Evolutionary conservation across 2,113 vertebrate genomes (phyloP), one percentile per base, ranked within the genome.

Genomic region (western clawed frog (Xenopus tropicalis)): DNA sequence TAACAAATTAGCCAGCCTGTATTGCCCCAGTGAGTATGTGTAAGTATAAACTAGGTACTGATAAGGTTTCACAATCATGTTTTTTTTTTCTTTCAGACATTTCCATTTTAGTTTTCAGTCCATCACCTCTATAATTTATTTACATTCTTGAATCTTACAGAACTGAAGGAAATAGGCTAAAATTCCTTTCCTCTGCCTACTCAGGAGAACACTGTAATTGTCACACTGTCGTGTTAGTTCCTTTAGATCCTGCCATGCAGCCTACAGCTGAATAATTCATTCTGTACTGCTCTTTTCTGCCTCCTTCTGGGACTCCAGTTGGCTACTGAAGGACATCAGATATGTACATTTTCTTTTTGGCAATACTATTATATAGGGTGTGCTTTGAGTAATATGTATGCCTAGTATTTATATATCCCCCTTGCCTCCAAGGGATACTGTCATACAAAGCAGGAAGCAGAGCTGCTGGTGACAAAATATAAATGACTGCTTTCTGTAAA

Each of bases 211-310:
- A 73, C 46, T 77, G 70, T 58, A 58, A 80, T 51, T 78, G 78
- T 69, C 68, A 70, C 37, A 80, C 68, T 77, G 69, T 44, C 70
- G 23, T 57, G 75, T 79, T 8, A 22, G 42, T 61, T 77, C 16
- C 17, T 78, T 80, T 54, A 64, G 72, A 61, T 5, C 14, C 57
- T 66, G 8, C 3, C 25, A 24, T 69, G 17, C 77, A 69, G 42
- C 19, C 79, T 69, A 14, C 78, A 61, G 29, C 23, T 80, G 77
- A 82, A 82, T 82, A 79, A 83, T 83, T 83, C 71, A 79, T 71
- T 1, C 57, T n/a, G 43, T 76, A 25, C 74, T 64, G 56, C 24
- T 21, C 68, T 37, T 20, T 43, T 70, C 56, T 71, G 44, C 19
- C 23, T 48, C 71, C 44, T 51, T 64, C 37, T 83, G 74, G 69